Base-by-base conservation (phyloP, 2,113 vertebrate genomes). In the Lates calcarifer region DNA sequence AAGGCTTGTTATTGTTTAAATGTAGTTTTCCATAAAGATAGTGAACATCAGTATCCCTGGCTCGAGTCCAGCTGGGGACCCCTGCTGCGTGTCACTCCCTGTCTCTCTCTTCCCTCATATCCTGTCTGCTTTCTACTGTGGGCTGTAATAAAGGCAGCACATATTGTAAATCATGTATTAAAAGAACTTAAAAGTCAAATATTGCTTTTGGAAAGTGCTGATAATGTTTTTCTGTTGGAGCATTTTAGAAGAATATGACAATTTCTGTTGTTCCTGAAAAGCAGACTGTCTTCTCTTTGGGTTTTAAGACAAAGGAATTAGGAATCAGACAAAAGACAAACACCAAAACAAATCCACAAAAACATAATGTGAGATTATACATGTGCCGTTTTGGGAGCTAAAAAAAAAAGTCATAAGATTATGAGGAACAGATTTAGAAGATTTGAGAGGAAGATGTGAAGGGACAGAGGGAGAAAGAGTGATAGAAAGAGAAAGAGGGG, bases 361-460 rank as follows among this genome's bases (percentile, higher is more conserved):
- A 89, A 78, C 89, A 93, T 83, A 90, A 91, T 79, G 77, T 86
- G 64, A 91, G 92, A 92, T 93, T 93, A 93, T 77, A 66, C 55
- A 47, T 76, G 80, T 61, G 67, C 75, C 87, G 88, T 82, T 90
- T 90, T 80, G 18, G 56, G 73, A 76, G 89, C 86, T 87, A 61
- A 73, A 61, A 49, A 78, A 79, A 87, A 85, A 79, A 76, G 49
- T 47, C 64, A 61, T 35, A 85, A 79, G 81, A 90, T 90, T 89
- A 90, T 64, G 39, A 84, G 63, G 76, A 74, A 79, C 74, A 91
- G 87, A 91, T 90, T 90, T 82, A 84, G 71, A 86, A 86, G 89
- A 87, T 82, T 91, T 74, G 87, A 74, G 76, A 51, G 83, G 66
- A 81, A 72, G 85, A 90, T 68, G 67, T 74, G 84, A 77, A 18